Evolutionary conservation across 2,888 invertebrate species (phyloP).

Genomic region (Anarsia innoxiella): DNA sequence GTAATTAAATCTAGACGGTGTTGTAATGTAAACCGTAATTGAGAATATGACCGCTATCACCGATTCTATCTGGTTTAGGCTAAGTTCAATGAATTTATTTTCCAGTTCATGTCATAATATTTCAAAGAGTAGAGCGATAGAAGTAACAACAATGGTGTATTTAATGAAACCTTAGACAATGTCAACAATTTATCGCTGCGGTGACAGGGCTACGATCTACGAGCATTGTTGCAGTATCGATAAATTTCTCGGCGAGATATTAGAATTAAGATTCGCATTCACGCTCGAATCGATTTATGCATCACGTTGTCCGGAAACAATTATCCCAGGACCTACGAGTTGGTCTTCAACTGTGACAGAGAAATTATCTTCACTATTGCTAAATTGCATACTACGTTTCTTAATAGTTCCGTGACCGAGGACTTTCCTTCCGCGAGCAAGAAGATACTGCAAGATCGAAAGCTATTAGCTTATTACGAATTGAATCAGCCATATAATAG

Average conservation of each 20-base stretch:
- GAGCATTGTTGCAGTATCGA: constrained; percentile 34
- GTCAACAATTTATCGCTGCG: constrained; percentile 37
- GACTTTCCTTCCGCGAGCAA: constrained; percentile 42
- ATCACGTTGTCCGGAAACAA: constrained; percentile 51
- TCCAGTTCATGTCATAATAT: constrained; percentile 2
- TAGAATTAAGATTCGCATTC: constrained; percentile 41
- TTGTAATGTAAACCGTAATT: too few relatives aligned
- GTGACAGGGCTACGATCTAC: constrained; percentile 43
- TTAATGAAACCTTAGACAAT: constrained; percentile 26
- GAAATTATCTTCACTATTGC: constrained; percentile 42
- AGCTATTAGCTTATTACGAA: constrained; percentile 7
- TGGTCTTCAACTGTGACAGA: constrained; percentile 39
- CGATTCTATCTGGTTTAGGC: too few relatives aligned
- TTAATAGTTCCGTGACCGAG: constrained; percentile 39
- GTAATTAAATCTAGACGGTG: too few relatives aligned
- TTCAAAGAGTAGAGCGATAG: too few relatives aligned
- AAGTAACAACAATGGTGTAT: constrained; percentile 18
- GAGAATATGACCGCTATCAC: too few relatives aligned
- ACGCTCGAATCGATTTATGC: constrained; percentile 50
- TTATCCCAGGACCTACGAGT: constrained; percentile 28
- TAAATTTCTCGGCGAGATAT: constrained; percentile 40
- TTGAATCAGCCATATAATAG: too few relatives aligned
- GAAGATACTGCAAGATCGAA: constrained; percentile 16
- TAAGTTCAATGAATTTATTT: too few relatives aligned
- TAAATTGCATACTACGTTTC: constrained; percentile 35